Evolutionary conservation across 2,797 vertebrate species (phyloP), one percentile per base, ranked within the genome.

Genomic region (Falco concolor): DNA sequence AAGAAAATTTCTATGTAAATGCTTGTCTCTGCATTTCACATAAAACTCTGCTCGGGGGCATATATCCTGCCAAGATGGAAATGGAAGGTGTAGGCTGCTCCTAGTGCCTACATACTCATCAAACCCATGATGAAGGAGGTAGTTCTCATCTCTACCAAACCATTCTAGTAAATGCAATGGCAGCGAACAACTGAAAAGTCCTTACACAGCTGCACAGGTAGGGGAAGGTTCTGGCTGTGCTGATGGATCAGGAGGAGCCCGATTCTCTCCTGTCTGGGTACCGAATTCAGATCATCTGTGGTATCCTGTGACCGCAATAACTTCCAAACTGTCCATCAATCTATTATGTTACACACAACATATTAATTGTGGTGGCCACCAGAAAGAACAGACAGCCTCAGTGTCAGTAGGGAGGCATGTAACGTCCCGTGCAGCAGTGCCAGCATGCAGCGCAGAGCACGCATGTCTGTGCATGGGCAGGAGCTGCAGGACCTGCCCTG

Each of bases 391-490:
- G 83, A 54, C 11, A 30, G 32, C 15, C 20, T 45, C 20, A 9
- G 32, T 8, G 17, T 27, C 27, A 17, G 1, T 0, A 49, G 21
- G 30, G n/a, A 83, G 6, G 23, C 22, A 8, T 1, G 6, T 2
- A 15, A 25, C 1, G 10, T n/a, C 42, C 59, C 3, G 20, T 6
- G 49, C 49, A 59, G 12, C 10, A 13, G 30, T 25, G 9, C 25
- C 0, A 0, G 16, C 3, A 6, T 49, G 75, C 44, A 45, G 75
- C 75, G 16, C 5, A 14, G 12, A n/a, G 34, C 64, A 64, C 3
- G 1, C 3, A 0, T 28, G 17, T 27, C 36, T 9, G 2, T 14
- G 40, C 45, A 8, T 0, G 8, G 30, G 28, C 57, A 40, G 52
- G 30, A 13, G 16, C 63, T 64, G 42, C 38, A 68, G 61, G 42